A percentile compares a stretch with the other conserved stretches of the same genome.
Evolutionary conservation across 2,113 vertebrate genomes (phyloP).

Genomic region (Cyanoderma ruficeps): DNA sequence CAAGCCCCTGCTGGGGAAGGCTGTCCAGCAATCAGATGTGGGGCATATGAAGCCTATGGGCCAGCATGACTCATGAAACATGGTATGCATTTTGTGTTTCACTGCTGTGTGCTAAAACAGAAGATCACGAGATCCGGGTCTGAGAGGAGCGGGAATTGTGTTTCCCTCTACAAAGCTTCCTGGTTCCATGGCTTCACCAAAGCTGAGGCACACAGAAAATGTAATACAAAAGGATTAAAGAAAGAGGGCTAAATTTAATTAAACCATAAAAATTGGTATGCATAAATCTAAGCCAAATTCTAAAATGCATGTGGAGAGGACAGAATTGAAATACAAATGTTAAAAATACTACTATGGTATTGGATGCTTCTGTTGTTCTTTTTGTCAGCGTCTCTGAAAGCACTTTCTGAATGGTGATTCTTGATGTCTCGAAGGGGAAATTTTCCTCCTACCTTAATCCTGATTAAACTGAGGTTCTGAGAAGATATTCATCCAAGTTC

Average conservation of each 20-base stretch:
- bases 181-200: neutral
- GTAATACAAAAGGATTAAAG: neutral
- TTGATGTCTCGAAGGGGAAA: neutral
- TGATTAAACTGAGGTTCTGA: neutral
- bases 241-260: neutral
- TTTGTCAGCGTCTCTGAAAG: neutral
- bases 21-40: neutral
- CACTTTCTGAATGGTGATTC: neutral
- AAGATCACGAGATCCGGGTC: neutral
- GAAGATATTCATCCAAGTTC: neutral
- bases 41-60: neutral
- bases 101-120: neutral
- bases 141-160: neutral
- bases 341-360: neutral
- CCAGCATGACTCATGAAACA: neutral
- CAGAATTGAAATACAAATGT: neutral
- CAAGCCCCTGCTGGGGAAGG: rapidly evolving
- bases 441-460: neutral
- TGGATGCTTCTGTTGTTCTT: neutral
- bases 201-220: neutral
- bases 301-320: neutral
- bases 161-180: neutral
- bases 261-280: neutral
- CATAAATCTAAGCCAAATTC: neutral
- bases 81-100: rapidly evolving